These are phyloP conservation scores for Pelodytes ibericus DNA, from an alignment of 2,797 vertebrate species.

Conservation along the genomic window DNA sequence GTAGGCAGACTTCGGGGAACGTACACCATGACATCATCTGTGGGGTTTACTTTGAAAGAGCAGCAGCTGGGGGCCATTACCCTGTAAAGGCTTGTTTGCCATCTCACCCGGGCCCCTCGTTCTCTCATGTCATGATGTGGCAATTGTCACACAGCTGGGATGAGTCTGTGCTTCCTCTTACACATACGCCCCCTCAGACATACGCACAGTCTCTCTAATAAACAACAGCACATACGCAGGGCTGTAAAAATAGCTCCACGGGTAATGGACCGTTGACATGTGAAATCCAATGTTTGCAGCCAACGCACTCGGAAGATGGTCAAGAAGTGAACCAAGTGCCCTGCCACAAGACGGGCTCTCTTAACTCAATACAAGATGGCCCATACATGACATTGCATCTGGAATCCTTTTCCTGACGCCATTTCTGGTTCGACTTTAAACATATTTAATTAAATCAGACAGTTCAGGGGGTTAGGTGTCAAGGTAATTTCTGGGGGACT, in stretches of 20 bases:
- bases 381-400: no score
- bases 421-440: no score
- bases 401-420: no score
- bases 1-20: not conserved
- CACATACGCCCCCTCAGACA: conserved; percentile 21
- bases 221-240: conserved; percentile 26
- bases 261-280: conserved; percentile 13
- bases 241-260: conserved; percentile 15
- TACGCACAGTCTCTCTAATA: conserved; percentile 3
- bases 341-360: no score
- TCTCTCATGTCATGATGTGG: conserved; percentile 19
- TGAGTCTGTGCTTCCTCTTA: conserved; percentile 10
- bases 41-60: conserved; percentile 29
- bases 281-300: conserved; percentile 9
- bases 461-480: no score
- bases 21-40: conserved; percentile 9
- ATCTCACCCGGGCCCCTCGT: not conserved
- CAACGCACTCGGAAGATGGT: not conserved
- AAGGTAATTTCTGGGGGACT: no score
- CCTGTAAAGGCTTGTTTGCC: no score
- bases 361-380: no score
- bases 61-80: conserved; percentile 44
- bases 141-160: conserved; percentile 19
- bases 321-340: not conserved
- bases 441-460: no score